Evolutionary conservation across 64 coral and sea anemone genomes (phyloP).

Genomic region (Montipora efflorescens): DNA sequence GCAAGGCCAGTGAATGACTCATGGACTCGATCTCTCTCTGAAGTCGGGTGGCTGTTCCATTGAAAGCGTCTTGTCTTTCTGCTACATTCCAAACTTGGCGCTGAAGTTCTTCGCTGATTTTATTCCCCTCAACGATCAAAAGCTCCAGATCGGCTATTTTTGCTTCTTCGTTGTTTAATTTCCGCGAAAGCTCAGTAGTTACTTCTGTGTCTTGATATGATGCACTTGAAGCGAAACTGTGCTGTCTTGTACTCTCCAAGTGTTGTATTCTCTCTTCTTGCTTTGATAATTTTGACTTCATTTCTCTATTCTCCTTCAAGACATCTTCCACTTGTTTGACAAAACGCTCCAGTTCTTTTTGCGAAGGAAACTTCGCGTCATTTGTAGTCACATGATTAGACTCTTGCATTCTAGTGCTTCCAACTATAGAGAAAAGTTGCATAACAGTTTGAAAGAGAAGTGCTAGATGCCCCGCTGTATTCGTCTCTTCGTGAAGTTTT

Average conservation of each 20-base stretch:
- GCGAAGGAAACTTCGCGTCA: background rate
- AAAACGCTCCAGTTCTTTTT: constrained; percentile 37
- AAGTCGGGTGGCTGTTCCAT: constrained; percentile 13
- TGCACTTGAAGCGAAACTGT: background rate
- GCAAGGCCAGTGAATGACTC: background rate
- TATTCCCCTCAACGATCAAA: constrained; percentile 40
- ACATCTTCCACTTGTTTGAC: constrained; percentile 12
- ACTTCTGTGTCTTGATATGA: background rate
- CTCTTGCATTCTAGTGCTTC: background rate
- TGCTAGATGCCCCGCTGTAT: background rate
- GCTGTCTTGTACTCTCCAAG: background rate
- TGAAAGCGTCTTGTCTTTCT: constrained; percentile 19
- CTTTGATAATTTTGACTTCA: constrained; percentile 25
- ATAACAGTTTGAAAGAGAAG: constrained; percentile 49
- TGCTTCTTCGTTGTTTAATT: constrained; percentile 39
- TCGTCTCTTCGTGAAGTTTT: constrained; percentile 16
- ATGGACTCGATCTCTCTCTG: constrained; percentile 46
- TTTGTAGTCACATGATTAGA: background rate
- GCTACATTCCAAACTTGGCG: constrained; percentile 22
- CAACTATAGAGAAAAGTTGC: constrained; percentile 16
- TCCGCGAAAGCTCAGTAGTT: constrained; percentile 11
- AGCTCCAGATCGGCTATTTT: constrained; percentile 52
- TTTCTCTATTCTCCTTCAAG: constrained; percentile 9
- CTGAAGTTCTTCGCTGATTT: constrained; percentile 39
- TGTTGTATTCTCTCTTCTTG: constrained; percentile 17